Conservation (phyloP, 2,113 vertebrate genomes). For the Mohoua ochrocephala region DNA sequence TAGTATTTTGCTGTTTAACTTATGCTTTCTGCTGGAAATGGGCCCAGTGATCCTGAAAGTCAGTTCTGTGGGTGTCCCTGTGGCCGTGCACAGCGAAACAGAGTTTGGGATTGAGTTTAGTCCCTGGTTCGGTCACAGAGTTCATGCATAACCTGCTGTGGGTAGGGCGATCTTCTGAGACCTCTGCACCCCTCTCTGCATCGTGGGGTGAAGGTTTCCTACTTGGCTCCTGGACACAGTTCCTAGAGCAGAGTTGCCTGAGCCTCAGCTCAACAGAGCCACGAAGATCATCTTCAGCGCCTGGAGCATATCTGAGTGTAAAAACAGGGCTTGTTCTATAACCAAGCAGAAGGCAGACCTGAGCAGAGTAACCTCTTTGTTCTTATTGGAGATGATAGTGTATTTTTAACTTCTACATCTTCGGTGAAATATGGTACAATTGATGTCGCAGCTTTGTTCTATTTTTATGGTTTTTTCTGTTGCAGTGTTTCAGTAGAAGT, state of each 20-base stretch:
- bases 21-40: background rate
- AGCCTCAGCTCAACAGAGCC: background rate
- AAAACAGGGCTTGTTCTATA: background rate
- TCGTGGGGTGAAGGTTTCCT: background rate
- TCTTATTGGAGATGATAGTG: background rate
- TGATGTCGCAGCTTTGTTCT: background rate
- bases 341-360: background rate
- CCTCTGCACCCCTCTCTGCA: background rate
- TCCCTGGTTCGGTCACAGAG: background rate
- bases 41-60: background rate
- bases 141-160: background rate
- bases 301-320: rapidly evolving
- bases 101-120: background rate
- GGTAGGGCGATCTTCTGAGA: background rate
- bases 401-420: background rate
- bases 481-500: background rate
- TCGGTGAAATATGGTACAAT: background rate
- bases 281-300: background rate
- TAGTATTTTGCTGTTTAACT: background rate
- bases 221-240: background rate
- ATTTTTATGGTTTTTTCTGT: background rate
- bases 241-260: background rate
- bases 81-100: background rate
- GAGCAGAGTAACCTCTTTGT: background rate
- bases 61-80: background rate